Evolutionary conservation across 2,888 invertebrate species (phyloP).

Genomic region (Portevinia maculata): DNA sequence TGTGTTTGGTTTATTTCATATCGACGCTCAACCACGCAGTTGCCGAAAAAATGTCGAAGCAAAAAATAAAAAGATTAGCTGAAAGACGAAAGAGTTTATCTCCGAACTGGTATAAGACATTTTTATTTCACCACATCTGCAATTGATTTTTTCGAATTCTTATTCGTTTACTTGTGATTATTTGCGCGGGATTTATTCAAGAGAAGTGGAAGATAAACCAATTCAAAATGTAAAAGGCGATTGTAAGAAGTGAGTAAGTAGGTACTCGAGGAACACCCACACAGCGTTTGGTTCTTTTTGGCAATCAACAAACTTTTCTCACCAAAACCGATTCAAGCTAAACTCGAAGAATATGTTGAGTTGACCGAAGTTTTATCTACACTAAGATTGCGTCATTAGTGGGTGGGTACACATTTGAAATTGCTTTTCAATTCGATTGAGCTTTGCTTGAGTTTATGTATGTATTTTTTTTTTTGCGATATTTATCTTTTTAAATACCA

Average conservation of each 20-base stretch:
- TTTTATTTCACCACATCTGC: neutral
- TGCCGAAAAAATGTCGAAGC: slow-evolving; percentile 23
- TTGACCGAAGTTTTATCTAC: slow-evolving; percentile 58
- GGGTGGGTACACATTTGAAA: slow-evolving; percentile 53
- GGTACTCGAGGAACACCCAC: slow-evolving; percentile 57
- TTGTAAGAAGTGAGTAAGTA: slow-evolving; percentile 23
- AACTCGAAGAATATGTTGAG: slow-evolving; percentile 33
- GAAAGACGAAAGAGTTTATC: slow-evolving; percentile 58
- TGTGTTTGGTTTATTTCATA: slow-evolving; percentile 46
- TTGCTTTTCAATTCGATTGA: slow-evolving; percentile 31
- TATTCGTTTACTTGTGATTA: slow-evolving; percentile 17
- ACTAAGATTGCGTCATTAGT: slow-evolving; percentile 62
- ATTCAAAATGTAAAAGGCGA: slow-evolving; percentile 49
- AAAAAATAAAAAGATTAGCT: slow-evolving; percentile 32
- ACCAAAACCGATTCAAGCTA: slow-evolving; percentile 36
- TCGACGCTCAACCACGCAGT: slow-evolving; percentile 39
- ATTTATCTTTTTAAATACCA: slow-evolving; percentile 27
- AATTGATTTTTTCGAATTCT: slow-evolving; percentile 45
- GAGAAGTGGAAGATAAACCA: slow-evolving; percentile 29
- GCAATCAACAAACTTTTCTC: slow-evolving; percentile 41
- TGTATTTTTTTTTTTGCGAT: slow-evolving; percentile 20
- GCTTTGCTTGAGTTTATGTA: too few species aligned
- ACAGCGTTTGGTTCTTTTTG: slow-evolving; percentile 43
- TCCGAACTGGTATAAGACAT: slow-evolving; percentile 45
- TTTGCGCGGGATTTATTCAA: slow-evolving; percentile 54